phyloP scores from a whole-genome alignment of 2,113 vertebrate genomes.

The Symphodus melops region DNA sequence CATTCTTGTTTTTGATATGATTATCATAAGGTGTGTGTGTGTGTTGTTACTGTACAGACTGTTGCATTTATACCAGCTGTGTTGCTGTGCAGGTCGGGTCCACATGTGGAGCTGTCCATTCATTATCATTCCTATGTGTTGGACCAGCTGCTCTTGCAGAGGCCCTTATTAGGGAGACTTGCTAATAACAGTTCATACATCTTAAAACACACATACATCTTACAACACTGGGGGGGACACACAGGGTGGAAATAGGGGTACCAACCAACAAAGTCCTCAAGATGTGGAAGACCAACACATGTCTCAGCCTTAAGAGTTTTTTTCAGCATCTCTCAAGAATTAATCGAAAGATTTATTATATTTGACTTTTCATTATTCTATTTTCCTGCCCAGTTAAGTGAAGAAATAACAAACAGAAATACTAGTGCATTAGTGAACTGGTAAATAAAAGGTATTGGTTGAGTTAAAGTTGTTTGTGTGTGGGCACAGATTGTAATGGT shows the following conservation, averaged over 20 bases:
- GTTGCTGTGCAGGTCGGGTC: constrained; percentile 37
- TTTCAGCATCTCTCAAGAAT: constrained; percentile 2
- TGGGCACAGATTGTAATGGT: no score
- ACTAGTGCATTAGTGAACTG: no score
- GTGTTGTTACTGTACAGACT: constrained; percentile 21
- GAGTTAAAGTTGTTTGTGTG: no score
- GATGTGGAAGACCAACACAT: background rate
- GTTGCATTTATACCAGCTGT: constrained; percentile 50
- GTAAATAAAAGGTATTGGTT: no score
- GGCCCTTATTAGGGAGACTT: constrained; percentile 69
- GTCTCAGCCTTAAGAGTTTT: constrained; percentile 10
- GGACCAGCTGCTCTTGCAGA: constrained; percentile 74
- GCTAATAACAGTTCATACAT: constrained; percentile 65
- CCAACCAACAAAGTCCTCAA: background rate
- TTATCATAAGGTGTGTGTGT: background rate
- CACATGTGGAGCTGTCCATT: constrained; percentile 50
- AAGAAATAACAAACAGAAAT: no score
- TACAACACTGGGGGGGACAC: constrained; percentile 16
- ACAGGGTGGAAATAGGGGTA: constrained; percentile 24
- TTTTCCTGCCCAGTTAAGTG: no score
- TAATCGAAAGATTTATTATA: background rate
- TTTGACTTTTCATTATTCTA: background rate
- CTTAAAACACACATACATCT: constrained; percentile 36
- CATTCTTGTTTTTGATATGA: background rate
- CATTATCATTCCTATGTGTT: constrained; percentile 81